Evolutionary conservation across 2,888 invertebrate genomes (phyloP), one percentile per base, ranked within the genome.

Genomic region (Drosophila kanekoi): DNA sequence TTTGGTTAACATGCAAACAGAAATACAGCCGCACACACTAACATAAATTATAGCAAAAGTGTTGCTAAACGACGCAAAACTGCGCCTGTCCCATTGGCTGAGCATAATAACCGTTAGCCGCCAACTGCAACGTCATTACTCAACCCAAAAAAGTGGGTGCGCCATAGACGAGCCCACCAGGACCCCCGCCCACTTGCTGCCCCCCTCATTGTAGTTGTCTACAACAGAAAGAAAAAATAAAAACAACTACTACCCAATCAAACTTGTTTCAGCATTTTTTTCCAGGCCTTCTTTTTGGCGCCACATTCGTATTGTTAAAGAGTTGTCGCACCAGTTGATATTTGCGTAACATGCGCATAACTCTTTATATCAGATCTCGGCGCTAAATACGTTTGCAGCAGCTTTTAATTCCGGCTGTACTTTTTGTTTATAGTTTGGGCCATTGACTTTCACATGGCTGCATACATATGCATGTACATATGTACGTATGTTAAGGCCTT

Each of bases 101-200:
- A 44, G 41, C 37, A 47, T 53, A 54, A 51, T 60, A 83, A 60
- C 78, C 59, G 88, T 86, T 79, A 76, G 81, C n/a, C 60, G 68
- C 53, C 51, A 70, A 61, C 64, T 65, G 40, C 77, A 33, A 63
- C 81, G 81, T 67, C 72, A 80, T 79, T 77, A 67, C 66, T 58
- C 60, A 81, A 65, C 67, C 71, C 68, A 71, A 68, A 56, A 71
- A 78, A 75, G 82, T 68, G 79, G 75, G 79, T 62, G 81, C 59
- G 74, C 70, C 47, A 44, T 58, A 61, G 83, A 73, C 89, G 89
- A 89, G 84, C 84, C 90, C 83, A 80, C 89, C 40, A 65, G 20
- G 28, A 51, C 38, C 41, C 53, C 48, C 16, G 11, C n/a, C 37
- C 28, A 20, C 33, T 0, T 20, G 51, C 23, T 2, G n/a, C 9